These are phyloP conservation scores for Lagenorhynchus albirostris DNA, from an alignment of 2,113 vertebrate species.

Conservation along the genomic window DNA sequence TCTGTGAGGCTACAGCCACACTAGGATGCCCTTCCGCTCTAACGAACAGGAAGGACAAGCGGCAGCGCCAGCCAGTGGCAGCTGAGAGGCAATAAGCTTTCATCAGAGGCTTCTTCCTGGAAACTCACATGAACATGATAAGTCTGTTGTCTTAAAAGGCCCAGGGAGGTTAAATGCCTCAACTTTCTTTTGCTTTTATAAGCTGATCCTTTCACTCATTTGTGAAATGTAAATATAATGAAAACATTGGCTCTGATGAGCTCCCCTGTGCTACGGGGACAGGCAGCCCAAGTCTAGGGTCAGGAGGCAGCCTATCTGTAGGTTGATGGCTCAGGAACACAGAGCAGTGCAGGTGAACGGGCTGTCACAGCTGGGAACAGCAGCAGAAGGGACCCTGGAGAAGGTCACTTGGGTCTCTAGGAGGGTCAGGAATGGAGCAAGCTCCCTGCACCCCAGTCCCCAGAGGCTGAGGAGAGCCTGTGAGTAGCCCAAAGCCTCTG, in stretches of 20 bases:
- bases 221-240: constrained; percentile 38
- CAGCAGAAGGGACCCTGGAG: not conserved
- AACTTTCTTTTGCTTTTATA: constrained; percentile 47
- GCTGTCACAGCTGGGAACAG: not conserved
- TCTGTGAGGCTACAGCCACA: not conserved
- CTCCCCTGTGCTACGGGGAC: not conserved
- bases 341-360: not conserved
- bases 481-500: not conserved
- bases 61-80: constrained; percentile 17
- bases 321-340: not conserved
- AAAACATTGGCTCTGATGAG: not conserved
- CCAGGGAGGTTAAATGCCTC: constrained; percentile 38
- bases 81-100: constrained; percentile 61
- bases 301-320: not conserved
- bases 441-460: not conserved
- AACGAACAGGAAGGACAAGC: constrained; percentile 60
- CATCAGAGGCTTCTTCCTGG: constrained; percentile 63
- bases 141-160: constrained; percentile 62
- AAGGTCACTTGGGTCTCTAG: not conserved
- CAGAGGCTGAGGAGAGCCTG: not conserved
- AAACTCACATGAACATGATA: constrained; percentile 64
- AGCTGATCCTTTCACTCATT: constrained; percentile 22
- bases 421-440: not conserved
- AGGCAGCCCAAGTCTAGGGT: not conserved
- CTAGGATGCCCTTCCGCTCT: not conserved